These are phyloP conservation scores for Lacerta bilineata DNA, from an alignment of 2,797 vertebrate species.

Conservation along the genomic window DNA sequence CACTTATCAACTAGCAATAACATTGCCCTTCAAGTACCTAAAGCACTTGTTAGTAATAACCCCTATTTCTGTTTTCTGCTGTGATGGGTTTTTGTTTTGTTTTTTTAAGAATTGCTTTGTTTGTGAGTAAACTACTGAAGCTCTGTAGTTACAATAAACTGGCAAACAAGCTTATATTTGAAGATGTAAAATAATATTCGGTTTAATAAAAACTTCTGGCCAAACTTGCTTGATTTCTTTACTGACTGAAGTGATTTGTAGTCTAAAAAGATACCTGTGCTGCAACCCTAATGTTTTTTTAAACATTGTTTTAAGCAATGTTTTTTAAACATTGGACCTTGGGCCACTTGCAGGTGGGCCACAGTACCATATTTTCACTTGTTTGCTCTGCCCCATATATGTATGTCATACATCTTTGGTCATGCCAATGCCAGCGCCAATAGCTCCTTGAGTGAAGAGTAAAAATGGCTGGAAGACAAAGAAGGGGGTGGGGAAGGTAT, in stretches of 20 bases:
- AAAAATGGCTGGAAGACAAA: too few relatives aligned
- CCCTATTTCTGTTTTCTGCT: constrained; percentile 31
- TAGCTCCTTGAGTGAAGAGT: too few relatives aligned
- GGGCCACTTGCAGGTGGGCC: too few relatives aligned
- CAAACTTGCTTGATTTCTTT: constrained; percentile 49
- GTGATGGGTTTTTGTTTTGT: not conserved
- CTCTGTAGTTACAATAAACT: constrained; percentile 38
- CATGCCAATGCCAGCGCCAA: too few relatives aligned
- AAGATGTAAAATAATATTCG: constrained; percentile 29
- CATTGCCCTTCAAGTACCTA: not conserved
- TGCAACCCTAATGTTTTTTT: constrained; percentile 22
- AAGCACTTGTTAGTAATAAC: constrained; percentile 42
- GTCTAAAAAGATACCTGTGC: constrained; percentile 7
- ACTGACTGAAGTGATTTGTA: constrained; percentile 18
- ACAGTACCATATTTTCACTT: too few relatives aligned
- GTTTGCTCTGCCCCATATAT: too few relatives aligned
- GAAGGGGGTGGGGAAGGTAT: too few relatives aligned
- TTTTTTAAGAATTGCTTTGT: constrained; percentile 15
- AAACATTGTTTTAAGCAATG: constrained; percentile 30
- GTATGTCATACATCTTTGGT: too few relatives aligned
- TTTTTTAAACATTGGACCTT: too few relatives aligned
- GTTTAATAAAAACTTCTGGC: constrained; percentile 47
- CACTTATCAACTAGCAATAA: constrained; percentile 23
- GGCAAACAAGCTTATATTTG: not conserved
- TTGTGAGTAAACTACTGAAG: constrained; percentile 5